Conservation (phyloP, 2,888 invertebrate species). For the Mactromeris polynyma region DNA sequence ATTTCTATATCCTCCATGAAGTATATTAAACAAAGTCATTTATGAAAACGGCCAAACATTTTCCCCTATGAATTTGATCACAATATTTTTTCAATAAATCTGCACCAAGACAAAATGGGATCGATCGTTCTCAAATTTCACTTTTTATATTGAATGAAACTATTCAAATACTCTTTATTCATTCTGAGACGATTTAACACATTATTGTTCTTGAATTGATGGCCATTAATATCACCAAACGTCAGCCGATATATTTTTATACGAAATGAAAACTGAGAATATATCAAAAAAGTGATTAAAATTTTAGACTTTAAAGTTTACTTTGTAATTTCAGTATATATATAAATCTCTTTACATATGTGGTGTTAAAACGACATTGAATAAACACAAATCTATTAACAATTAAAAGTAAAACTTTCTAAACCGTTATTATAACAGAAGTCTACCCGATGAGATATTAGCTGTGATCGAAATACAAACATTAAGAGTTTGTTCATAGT, state of each 20-base stretch:
- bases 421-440: background rate
- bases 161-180: background rate
- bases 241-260: background rate
- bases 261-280: background rate
- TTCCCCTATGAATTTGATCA: background rate
- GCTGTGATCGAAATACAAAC: background rate
- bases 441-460: background rate
- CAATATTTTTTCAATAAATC: slow-evolving; percentile 3
- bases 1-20: background rate
- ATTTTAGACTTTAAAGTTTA: background rate
- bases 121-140: background rate
- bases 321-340: background rate
- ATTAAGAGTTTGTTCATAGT: background rate
- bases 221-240: background rate
- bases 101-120: background rate
- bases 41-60: background rate
- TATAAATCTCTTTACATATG: background rate
- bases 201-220: background rate
- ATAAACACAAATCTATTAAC: background rate
- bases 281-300: background rate
- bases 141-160: background rate
- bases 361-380: background rate
- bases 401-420: background rate
- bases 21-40: background rate
- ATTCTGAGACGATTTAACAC: background rate